Conservation (phyloP, 2,113 vertebrate species). For the Rhabdornis inornatus region DNA sequence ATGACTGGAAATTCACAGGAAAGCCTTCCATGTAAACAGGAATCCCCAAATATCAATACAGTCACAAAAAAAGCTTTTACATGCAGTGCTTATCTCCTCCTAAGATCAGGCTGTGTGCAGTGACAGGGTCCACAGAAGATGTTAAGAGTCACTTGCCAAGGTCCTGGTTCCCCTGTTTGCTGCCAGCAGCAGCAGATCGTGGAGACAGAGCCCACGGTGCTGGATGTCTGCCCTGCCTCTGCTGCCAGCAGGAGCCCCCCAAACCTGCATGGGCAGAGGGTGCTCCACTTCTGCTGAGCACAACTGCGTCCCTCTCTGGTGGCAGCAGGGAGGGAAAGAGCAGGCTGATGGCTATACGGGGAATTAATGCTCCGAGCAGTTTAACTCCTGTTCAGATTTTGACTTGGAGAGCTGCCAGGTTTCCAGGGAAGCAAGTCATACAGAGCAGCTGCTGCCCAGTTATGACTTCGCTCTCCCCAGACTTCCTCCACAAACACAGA, state of each 20-base stretch:
- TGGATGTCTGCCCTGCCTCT: background rate
- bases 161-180: accelerated
- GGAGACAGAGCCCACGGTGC: accelerated
- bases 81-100: background rate
- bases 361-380: background rate
- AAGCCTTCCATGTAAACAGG: background rate
- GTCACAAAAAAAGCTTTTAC: background rate
- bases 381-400: conserved; percentile 1
- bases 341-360: background rate
- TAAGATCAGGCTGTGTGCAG: background rate
- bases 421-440: conserved; percentile 50
- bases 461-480: conserved; percentile 8
- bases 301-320: background rate
- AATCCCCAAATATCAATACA: background rate
- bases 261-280: background rate
- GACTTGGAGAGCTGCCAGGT: conserved; percentile 45
- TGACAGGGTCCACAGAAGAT: background rate
- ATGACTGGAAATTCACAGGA: background rate
- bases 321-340: background rate
- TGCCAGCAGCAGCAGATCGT: background rate
- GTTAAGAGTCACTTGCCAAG: accelerated
- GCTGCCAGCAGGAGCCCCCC: background rate
- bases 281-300: background rate
- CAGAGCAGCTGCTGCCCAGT: conserved; percentile 43
- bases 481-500: background rate